Base-by-base conservation (phyloP, 1,140 invertebrate genomes). In the Adoxophyes honmai region DNA sequence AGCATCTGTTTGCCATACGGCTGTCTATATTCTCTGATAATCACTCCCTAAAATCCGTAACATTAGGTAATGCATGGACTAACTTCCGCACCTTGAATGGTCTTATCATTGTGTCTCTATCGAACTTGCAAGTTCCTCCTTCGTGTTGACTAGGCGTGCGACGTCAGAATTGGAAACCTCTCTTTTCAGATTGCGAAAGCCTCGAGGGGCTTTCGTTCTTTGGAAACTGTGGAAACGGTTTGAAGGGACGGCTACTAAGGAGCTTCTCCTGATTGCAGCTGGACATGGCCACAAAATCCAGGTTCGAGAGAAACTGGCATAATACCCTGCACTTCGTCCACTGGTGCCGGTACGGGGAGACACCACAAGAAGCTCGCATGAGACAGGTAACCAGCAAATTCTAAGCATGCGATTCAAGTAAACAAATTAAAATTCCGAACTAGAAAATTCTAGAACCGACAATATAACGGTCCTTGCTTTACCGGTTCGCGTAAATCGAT, bases 281-380 rank as follows among this genome's bases (percentile, higher is more conserved):
- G 72, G 89, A 90, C 70, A 89, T 89, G 76, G 87, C 88, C 65
- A 88, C 86, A 55, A 89, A 89, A 66, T 89, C 88, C 73, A 84
- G 89, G 64, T 89, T 90, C 73, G 91, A 91, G 80, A 84, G 88
- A 60, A 91, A 91, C 75, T 93, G 92, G 92, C 92, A 93, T 73
- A 93, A 93, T 81, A 91, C 90, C 54, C 90, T 93, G 76, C 92
- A 93, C 82, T 93, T 93, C 82, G 91, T 91, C 48, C 92, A 92
- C 75, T 93, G 91, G 91, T 93, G 92, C 84, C 89, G 92, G 42
- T 93, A 93, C 61, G 92, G 91, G 44, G 91, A 91, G 78, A 91
- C 91, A 53, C 91, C 91, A 70, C 91, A 92, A 72, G 91, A 92
- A 76, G 89, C 90, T 76, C 90, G 92, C 61, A 91, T 91, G 81